phyloP scores from a whole-genome alignment of 1,140 invertebrate genomes.

The Patella vulgata region DNA sequence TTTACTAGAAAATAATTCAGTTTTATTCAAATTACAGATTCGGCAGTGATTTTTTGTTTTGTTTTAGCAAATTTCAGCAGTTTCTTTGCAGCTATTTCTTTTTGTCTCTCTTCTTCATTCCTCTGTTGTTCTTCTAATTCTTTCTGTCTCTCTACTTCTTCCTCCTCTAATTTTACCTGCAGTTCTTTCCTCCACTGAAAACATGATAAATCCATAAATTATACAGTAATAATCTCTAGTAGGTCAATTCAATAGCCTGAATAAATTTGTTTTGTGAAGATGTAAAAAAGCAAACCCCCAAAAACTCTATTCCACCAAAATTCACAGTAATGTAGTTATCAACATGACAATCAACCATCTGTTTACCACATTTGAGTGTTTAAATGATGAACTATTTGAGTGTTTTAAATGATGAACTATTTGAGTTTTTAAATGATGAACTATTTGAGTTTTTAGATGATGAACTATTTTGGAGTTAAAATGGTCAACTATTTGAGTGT shows the following conservation, averaged over 20 bases:
- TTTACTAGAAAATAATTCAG: too few relatives aligned
- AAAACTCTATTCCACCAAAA: not conserved
- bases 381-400: too few relatives aligned
- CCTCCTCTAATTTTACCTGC: slow-evolving; percentile 45
- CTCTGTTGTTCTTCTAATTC: slow-evolving; percentile 43
- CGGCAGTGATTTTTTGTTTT: not conserved
- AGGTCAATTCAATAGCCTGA: not conserved
- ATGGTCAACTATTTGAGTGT: too few relatives aligned
- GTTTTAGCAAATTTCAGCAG: slow-evolving; percentile 33
- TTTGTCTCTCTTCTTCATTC: slow-evolving; percentile 46
- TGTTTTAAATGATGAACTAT: too few relatives aligned
- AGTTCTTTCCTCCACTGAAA: slow-evolving; percentile 62
- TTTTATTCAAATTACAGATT: too few relatives aligned
- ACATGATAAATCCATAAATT: slow-evolving; percentile 13
- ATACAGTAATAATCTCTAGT: not conserved
- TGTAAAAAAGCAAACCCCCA: not conserved
- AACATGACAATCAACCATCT: too few relatives aligned
- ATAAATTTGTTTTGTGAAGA: not conserved
- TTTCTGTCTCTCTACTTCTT: slow-evolving; percentile 50
- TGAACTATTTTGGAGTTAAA: too few relatives aligned
- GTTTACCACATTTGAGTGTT: too few relatives aligned
- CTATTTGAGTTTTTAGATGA: too few relatives aligned
- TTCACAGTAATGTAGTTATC: not conserved
- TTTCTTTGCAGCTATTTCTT: slow-evolving; percentile 28
- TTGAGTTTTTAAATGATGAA: too few relatives aligned